phyloP scores from a whole-genome alignment of 2,113 vertebrate species.

The Telmatochromis sp. region DNA sequence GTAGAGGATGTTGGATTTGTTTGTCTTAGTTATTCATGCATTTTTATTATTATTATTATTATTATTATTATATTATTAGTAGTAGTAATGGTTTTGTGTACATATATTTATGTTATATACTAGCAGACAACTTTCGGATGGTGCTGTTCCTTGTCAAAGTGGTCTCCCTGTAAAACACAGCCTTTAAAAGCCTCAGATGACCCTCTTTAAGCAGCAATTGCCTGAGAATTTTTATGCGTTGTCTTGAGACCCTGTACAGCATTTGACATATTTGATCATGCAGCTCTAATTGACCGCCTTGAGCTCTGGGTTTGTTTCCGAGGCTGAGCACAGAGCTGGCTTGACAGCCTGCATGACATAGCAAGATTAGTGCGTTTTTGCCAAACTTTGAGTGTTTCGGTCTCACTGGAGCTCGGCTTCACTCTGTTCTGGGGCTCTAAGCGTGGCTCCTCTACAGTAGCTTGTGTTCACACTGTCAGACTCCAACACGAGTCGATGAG shows the following conservation, averaged over 20 bases:
- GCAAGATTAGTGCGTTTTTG: slow-evolving; percentile 2
- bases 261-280: slow-evolving; percentile 55
- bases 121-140: neutral
- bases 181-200: neutral
- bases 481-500: neutral
- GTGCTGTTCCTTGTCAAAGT: neutral
- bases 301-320: slow-evolving; percentile 21
- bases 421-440: neutral
- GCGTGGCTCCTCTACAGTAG: neutral
- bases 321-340: neutral
- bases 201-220: slow-evolving; percentile 8
- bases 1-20: neutral
- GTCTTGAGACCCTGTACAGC: slow-evolving; percentile 10
- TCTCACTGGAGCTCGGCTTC: neutral
- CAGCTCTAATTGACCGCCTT: slow-evolving; percentile 49
- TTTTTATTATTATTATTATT: neutral
- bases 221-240: slow-evolving; percentile 1
- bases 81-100: neutral
- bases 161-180: neutral
- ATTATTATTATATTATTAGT: rapidly evolving
- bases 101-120: neutral
- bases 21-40: neutral
- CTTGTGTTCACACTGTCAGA: neutral
- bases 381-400: neutral
- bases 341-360: slow-evolving; percentile 26